These are phyloP conservation scores for Agrotis clavis DNA, from an alignment of 2,888 invertebrate genomes.

Conservation along the genomic window DNA sequence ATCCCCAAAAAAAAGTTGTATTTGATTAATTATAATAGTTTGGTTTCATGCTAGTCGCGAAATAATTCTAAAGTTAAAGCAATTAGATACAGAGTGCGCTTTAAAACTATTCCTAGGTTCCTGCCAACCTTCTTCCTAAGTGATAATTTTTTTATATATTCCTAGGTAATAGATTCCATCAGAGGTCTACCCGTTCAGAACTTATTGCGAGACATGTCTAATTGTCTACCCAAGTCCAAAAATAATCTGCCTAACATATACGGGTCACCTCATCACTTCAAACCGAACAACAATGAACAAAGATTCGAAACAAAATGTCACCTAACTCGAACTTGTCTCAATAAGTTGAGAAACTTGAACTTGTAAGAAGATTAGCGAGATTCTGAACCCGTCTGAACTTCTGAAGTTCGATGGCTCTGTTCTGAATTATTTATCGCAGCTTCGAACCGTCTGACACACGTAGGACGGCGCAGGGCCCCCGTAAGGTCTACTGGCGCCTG, in stretches of 20 bases:
- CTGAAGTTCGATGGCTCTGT: constrained; percentile 55
- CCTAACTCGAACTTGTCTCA: constrained; percentile 37
- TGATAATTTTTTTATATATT: too few relatives aligned
- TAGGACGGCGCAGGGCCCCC: constrained; percentile 16
- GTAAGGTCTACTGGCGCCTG: too few relatives aligned
- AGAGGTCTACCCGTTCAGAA: constrained; percentile 28
- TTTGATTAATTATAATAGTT: too few relatives aligned
- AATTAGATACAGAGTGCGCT: too few relatives aligned
- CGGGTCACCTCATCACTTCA: not conserved
- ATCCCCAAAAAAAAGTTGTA: too few relatives aligned
- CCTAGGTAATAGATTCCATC: constrained; percentile 19
- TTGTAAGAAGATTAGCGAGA: constrained; percentile 63
- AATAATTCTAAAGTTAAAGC: not conserved
- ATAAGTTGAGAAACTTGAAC: constrained; percentile 59
- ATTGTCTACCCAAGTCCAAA: not conserved
- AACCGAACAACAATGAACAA: constrained; percentile 24
- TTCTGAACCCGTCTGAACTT: constrained; percentile 54
- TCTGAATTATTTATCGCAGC: constrained; percentile 66
- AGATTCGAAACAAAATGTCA: constrained; percentile 50
- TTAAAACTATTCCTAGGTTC: not conserved
- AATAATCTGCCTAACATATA: too few relatives aligned
- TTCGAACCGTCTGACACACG: constrained; percentile 40
- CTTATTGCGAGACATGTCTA: constrained; percentile 9
- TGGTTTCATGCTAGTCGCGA: not conserved
- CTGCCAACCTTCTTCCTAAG: constrained; percentile 14